Evolutionary conservation across 2,888 invertebrate genomes (phyloP), one percentile per base, ranked within the genome.

Genomic region (Philereme transversata): DNA sequence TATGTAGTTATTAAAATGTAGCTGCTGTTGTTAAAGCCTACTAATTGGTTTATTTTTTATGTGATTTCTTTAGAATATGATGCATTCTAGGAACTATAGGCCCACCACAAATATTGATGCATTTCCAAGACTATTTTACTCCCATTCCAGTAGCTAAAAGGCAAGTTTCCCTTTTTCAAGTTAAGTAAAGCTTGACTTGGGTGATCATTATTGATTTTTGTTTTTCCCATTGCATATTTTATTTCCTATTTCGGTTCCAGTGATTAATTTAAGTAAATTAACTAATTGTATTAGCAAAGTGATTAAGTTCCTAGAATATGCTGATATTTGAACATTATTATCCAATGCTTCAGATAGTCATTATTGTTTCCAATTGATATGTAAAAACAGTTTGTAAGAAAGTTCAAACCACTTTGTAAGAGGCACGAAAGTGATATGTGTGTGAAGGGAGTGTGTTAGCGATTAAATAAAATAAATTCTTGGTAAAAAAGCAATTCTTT

Each of bases 381-480:
- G 52, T 63, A 60, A 68, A 67, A 64, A 62, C 68, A 62, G 68
- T 62, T 64, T 59, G 64, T 58, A 67, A 69, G 64, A 67, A 65
- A 55, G 69, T 69, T 59, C 67, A 68, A 80, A 81, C 81, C 76
- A 81, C 76, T 22, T 70, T 51, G 72, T 69, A 67, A 74, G 74
- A 75, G 71, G 78, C 81, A 80, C 77, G 76, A 74, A 74, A 77
- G 82, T 79, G 78, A 80, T 79, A 78, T 71, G 72, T 77, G 76
- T 78, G 77, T 69, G 74, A 80, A 79, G 77, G 79, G 75, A 82
- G 80, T 82, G 80, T 76, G 79, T 82, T 84, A 86, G 83, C 71
- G 71, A 83, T 81, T 77, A 75, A 79, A 84, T 72, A 78, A 84
- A 87, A 82, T 83, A 84, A 87, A 82, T 76, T 82, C 84, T 87